phyloP scores from a whole-genome alignment of 2,113 vertebrate species.

The Grammatotria lemairii region DNA sequence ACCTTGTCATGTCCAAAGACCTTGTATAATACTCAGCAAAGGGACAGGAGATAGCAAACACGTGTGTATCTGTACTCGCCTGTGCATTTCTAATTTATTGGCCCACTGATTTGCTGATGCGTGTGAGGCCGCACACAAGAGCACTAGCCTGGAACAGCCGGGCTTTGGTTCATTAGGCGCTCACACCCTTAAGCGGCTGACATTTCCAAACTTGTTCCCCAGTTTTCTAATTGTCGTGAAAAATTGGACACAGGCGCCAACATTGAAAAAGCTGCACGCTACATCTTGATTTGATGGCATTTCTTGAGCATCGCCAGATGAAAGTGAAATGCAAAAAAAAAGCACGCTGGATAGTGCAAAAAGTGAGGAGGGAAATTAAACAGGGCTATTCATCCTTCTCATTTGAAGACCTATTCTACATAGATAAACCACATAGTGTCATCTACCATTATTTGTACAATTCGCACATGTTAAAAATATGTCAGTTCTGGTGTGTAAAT shows the following conservation, averaged over 20 bases:
- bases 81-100: conserved; percentile 60
- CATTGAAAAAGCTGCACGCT: background rate
- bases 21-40: conserved; percentile 28
- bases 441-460: background rate
- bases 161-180: conserved; percentile 68
- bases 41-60: background rate
- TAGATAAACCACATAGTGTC: background rate
- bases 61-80: conserved; percentile 4
- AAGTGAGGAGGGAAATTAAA: background rate
- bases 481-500: background rate
- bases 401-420: background rate
- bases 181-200: conserved; percentile 64
- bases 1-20: conserved; percentile 59
- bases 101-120: conserved; percentile 62
- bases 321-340: background rate
- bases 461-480: background rate
- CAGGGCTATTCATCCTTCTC: background rate
- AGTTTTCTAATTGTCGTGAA: conserved; percentile 64
- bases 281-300: conserved; percentile 18
- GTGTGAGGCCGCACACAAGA: conserved; percentile 23
- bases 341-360: background rate
- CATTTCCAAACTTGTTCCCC: conserved; percentile 67
- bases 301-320: background rate
- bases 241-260: conserved; percentile 43
- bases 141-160: conserved; percentile 56